phyloP scores from a whole-genome alignment of 2,888 invertebrate genomes.

The Conops quadrifasciatus region DNA sequence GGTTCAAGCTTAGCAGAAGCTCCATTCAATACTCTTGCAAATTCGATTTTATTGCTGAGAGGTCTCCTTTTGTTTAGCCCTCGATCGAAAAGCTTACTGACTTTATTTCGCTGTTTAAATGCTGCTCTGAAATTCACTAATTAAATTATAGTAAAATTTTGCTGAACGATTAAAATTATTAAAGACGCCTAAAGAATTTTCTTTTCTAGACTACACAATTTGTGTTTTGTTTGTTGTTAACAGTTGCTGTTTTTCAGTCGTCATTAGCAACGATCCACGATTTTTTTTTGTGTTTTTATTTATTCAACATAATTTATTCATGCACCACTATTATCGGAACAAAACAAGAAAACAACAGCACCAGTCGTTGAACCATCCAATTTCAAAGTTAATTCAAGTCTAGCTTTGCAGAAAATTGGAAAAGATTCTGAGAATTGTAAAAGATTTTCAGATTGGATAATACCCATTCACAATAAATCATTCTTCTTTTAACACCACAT shows the following conservation, averaged over 20 bases:
- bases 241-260: conserved; percentile 8
- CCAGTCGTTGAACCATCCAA: neutral
- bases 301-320: conserved; percentile 10
- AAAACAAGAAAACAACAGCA: neutral
- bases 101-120: neutral
- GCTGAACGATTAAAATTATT: neutral
- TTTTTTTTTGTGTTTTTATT: conserved; percentile 4
- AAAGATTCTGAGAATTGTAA: conserved; percentile 1
- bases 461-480: neutral
- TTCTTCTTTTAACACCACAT: no score
- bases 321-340: neutral
- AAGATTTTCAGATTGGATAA: neutral
- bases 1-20: conserved; percentile 4
- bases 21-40: conserved; percentile 17
- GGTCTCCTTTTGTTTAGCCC: neutral
- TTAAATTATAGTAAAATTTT: conserved; percentile 19
- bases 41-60: neutral
- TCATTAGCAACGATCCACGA: neutral
- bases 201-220: neutral
- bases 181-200: neutral
- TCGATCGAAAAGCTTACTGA: no score
- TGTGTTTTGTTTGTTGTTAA: conserved; percentile 6
- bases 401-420: conserved; percentile 22
- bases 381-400: conserved; percentile 15
- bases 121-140: conserved; percentile 5